Evolutionary conservation across 2,888 invertebrate genomes (phyloP).

Genomic region (Mythimna ferrago): DNA sequence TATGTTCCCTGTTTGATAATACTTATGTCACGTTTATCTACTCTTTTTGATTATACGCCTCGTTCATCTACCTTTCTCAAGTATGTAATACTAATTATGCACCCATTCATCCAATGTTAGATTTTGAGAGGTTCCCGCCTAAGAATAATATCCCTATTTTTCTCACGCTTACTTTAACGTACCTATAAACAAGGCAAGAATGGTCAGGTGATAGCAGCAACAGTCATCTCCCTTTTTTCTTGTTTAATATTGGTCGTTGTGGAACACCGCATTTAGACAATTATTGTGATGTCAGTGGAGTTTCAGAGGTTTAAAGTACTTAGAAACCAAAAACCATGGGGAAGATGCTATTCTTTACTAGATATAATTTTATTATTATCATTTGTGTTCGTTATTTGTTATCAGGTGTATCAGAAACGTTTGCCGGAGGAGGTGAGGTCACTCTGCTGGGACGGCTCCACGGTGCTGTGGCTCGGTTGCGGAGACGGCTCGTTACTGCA

Average conservation of each 20-base stretch:
- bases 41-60: too few relatives aligned
- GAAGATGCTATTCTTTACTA: too few relatives aligned
- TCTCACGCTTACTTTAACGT: neutral
- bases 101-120: neutral
- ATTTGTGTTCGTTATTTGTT: neutral
- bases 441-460: constrained; percentile 84
- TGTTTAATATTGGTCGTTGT: neutral
- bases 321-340: neutral
- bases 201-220: neutral
- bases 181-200: neutral
- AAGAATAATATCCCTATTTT: constrained; percentile 1
- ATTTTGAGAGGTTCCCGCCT: neutral
- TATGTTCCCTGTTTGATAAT: neutral
- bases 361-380: too few relatives aligned
- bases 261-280: neutral
- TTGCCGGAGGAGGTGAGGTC: constrained; percentile 81
- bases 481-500: constrained; percentile 83
- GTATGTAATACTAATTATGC: neutral
- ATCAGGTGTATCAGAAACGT: constrained; percentile 86
- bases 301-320: neutral
- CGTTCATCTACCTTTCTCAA: neutral
- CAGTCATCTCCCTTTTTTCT: neutral
- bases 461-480: constrained; percentile 88
- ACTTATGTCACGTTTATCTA: neutral
- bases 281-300: neutral